phyloP scores from a whole-genome alignment of 1,140 invertebrate species.

The Sinonovacula constricta region DNA sequence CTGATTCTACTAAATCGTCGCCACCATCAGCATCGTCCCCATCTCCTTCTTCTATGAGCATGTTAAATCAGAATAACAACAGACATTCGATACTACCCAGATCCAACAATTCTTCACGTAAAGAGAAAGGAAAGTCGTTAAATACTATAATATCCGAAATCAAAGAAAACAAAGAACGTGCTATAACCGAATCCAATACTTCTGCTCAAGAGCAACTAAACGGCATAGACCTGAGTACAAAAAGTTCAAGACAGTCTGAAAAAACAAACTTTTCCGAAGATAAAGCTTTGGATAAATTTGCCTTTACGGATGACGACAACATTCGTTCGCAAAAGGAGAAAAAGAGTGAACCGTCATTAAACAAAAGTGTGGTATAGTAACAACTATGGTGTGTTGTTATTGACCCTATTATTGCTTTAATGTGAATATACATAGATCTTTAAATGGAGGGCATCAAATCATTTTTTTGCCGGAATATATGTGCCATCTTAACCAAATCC shows the following conservation, averaged over 20 bases:
- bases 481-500: no score
- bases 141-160: conserved; percentile 40
- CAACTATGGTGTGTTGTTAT: no score
- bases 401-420: no score
- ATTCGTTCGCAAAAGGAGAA: no score
- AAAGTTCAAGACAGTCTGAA: conserved; percentile 6
- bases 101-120: conserved; percentile 4
- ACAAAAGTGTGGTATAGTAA: no score
- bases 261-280: not conserved
- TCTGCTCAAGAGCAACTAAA: conserved; percentile 45
- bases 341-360: no score
- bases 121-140: conserved; percentile 40
- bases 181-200: no score
- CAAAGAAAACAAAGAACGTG: conserved; percentile 44
- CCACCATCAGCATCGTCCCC: conserved; percentile 12
- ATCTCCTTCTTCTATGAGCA: conserved; percentile 1
- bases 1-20: conserved; percentile 15
- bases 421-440: no score
- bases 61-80: conserved; percentile 16
- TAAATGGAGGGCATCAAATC: no score
- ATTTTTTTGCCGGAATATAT: no score
- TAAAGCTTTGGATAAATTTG: conserved; percentile 14
- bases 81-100: conserved; percentile 5
- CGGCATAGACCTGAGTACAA: conserved; percentile 45
- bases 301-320: conserved; percentile 29